Base-by-base conservation (phyloP, 2,797 vertebrate species). In the Helicolenus hilgendorfi region DNA sequence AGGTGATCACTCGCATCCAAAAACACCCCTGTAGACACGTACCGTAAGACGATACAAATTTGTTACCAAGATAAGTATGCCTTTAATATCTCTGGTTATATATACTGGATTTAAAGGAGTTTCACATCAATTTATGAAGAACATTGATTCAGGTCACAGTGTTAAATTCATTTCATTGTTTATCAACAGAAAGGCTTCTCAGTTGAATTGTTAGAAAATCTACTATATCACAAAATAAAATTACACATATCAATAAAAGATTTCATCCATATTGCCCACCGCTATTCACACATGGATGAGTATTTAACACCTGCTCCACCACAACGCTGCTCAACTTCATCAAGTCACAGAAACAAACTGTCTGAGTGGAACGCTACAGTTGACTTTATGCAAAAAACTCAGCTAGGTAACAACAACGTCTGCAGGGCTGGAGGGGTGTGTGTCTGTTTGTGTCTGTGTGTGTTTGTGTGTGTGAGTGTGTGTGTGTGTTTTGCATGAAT, bases 331-430 rank as follows among this genome's bases (percentile, higher is more conserved):
- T 81, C 15, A 29, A 49, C 33, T 35, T 78, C 53, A 75, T 71
- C 59, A 58, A 15, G 33, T 72, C 35, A 83, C 26, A 77, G 60
- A 80, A 84, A 33, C 45, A 62, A 86, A 79, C 72, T 75, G 79
- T 88, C 71, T 64, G 31, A 11, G 38, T 76, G 84, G 63, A 90
- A 86, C 81, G 85, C 22, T 36, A 76, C 87, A 78, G 88, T 84
- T 91, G 76, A 89, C 55, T 38, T 83, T 84, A 88, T 91, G 90
- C 83, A 93, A 92, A 91, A 89, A 69, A 35, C 11, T 20, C 35
- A 45, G 79, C 75, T 60, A 79, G 64, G 58, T 77, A 82, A 83
- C 41, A 79, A 69, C 73, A 87, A 68, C 20, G 53, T 67, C 69
- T 68, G 31, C 14, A 11, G 67, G 24, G 20, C 73, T 68, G 13